Conservation (phyloP, 1,140 invertebrate species). For the Formica selysi region DNA sequence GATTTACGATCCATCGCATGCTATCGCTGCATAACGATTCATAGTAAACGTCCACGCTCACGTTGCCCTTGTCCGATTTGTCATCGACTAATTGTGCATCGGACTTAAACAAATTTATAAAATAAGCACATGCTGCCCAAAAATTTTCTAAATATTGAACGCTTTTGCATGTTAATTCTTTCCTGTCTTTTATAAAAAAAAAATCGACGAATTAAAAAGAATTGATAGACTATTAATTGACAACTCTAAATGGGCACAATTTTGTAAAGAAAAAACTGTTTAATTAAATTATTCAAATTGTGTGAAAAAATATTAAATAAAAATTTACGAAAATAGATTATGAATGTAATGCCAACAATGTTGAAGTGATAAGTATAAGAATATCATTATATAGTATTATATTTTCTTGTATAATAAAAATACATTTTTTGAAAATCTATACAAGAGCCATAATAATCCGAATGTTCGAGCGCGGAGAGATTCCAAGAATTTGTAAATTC, state of each 20-base stretch:
- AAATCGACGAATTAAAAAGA: not conserved
- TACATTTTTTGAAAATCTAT: not conserved
- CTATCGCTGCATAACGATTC: slow-evolving; percentile 94
- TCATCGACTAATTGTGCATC: slow-evolving; percentile 36
- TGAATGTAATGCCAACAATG: not conserved
- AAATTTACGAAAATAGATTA: not conserved
- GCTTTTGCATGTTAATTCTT: not conserved
- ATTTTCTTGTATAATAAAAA: not conserved
- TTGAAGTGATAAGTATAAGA: not conserved
- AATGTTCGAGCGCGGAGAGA: not conserved
- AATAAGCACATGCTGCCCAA: not conserved
- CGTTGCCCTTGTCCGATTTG: not conserved
- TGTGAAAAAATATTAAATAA: not conserved
- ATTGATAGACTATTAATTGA: not conserved
- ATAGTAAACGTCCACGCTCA: slow-evolving; percentile 89
- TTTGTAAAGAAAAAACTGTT: not conserved
- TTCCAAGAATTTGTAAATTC: not conserved
- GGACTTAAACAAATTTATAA: slow-evolving; percentile 13
- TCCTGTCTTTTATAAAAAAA: not conserved
- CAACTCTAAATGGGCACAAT: not conserved
- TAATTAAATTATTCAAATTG: slow-evolving; percentile 15
- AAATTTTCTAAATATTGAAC: not conserved
- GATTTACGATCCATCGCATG: slow-evolving; percentile 88
- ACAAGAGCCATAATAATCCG: too few species aligned
- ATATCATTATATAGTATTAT: not conserved